phyloP scores from a whole-genome alignment of 2,888 invertebrate species.

The Eustalomyia histrio region DNA sequence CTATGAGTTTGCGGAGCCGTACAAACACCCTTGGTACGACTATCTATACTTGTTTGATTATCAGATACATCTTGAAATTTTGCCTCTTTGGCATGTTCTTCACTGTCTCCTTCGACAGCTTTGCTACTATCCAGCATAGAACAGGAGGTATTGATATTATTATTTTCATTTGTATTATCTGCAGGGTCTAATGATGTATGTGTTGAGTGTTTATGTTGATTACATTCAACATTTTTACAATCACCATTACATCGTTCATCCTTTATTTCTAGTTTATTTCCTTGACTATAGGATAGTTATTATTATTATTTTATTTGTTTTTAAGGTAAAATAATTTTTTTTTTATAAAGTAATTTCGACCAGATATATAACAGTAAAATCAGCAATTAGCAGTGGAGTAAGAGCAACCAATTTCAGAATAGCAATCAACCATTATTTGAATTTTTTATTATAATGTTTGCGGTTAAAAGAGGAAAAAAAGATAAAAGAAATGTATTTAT shows the following conservation, averaged over 20 bases:
- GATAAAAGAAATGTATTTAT: slow-evolving; percentile 53
- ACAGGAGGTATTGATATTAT: slow-evolving; percentile 67
- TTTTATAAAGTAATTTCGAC: slow-evolving; percentile 22
- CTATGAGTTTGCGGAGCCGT: slow-evolving; percentile 79
- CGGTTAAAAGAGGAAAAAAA: slow-evolving; percentile 45
- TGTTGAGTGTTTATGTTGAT: slow-evolving; percentile 64
- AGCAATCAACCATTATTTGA: slow-evolving; percentile 40
- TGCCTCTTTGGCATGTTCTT: slow-evolving; percentile 55
- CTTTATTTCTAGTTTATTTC: slow-evolving; percentile 38
- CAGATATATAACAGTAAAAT: slow-evolving; percentile 52
- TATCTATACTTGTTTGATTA: slow-evolving; percentile 75
- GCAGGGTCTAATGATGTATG: slow-evolving; percentile 66
- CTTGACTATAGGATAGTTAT: slow-evolving; percentile 23
- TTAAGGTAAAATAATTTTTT: background rate
- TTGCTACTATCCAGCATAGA: slow-evolving; percentile 65
- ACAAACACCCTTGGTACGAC: slow-evolving; percentile 80
- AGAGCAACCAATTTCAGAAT: slow-evolving; percentile 73
- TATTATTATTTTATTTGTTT: background rate
- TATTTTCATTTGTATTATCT: slow-evolving; percentile 69
- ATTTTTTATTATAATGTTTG: slow-evolving; percentile 35
- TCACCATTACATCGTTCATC: slow-evolving; percentile 69
- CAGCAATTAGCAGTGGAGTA: slow-evolving; percentile 76
- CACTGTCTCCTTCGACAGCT: slow-evolving; percentile 10
- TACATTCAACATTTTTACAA: slow-evolving; percentile 73
- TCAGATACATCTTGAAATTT: slow-evolving; percentile 66